These are phyloP conservation scores for Chloroceryle aenea DNA, from an alignment of 2,113 vertebrate species.

Conservation along the genomic window DNA sequence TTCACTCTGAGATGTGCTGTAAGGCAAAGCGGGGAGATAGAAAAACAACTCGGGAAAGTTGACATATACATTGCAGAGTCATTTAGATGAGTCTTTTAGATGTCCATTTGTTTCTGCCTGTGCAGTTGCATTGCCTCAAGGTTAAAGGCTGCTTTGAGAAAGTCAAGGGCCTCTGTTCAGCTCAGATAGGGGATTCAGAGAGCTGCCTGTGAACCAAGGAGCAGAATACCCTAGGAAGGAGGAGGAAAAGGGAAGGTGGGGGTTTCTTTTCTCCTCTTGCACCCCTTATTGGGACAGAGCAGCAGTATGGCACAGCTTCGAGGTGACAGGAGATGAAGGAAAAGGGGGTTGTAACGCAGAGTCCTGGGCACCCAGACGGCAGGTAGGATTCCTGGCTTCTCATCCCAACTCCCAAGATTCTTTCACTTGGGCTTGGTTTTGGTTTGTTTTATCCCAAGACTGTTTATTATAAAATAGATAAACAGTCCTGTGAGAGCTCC, in stretches of 20 bases:
- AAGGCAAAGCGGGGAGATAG: neutral
- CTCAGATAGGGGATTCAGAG: neutral
- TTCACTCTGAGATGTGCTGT: neutral
- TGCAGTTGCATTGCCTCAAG: accelerated
- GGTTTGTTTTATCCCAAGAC: neutral
- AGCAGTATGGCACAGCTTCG: accelerated
- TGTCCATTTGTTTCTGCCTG: neutral
- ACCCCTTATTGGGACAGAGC: accelerated
- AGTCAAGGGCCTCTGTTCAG: neutral
- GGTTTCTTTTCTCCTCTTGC: neutral
- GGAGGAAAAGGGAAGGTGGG: neutral
- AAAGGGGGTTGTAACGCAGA: neutral
- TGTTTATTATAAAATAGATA: neutral
- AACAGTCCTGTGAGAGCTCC: neutral
- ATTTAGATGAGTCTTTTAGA: neutral
- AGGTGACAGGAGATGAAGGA: neutral
- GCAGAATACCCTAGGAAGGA: neutral
- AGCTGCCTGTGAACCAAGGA: neutral
- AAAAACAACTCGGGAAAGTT: neutral
- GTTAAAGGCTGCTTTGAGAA: neutral
- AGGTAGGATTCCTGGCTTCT: neutral
- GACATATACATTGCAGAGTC: neutral
- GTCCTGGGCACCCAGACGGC: neutral
- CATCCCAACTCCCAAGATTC: neutral
- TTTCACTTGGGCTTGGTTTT: neutral